Evolutionary conservation across 2,113 vertebrate species (phyloP).

Genomic region (Epinephelus moara): DNA sequence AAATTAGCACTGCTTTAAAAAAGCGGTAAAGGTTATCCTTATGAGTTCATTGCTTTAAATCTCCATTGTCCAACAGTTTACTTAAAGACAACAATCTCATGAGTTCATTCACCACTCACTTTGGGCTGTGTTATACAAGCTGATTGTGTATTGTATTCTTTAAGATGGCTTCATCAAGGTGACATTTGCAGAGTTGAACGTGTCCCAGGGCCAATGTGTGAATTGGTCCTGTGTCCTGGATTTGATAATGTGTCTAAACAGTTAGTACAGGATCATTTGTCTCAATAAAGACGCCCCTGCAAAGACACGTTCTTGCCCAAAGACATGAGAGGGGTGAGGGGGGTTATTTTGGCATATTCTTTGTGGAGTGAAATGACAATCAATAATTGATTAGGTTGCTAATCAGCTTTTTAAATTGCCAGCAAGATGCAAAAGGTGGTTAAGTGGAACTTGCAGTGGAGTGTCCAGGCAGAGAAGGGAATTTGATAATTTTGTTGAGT

Average conservation of each 20-base stretch:
- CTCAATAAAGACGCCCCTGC: slow-evolving; percentile 54
- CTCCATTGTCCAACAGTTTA: not conserved
- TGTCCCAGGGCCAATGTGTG: slow-evolving; percentile 42
- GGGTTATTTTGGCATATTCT: slow-evolving; percentile 49
- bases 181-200: slow-evolving; percentile 46
- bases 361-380: slow-evolving; percentile 51
- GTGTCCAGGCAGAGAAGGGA: slow-evolving; percentile 3
- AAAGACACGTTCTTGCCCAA: slow-evolving; percentile 35
- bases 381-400: slow-evolving; percentile 58
- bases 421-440: slow-evolving; percentile 27
- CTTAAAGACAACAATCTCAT: not conserved
- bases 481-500: slow-evolving; percentile 6
- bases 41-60: not conserved
- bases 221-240: slow-evolving; percentile 45
- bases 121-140: slow-evolving; percentile 8
- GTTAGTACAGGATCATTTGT: slow-evolving; percentile 58
- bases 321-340: slow-evolving; percentile 2
- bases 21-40: not conserved
- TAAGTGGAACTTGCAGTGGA: slow-evolving; percentile 29
- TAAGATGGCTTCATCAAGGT: slow-evolving; percentile 60
- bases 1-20: not conserved
- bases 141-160: slow-evolving; percentile 26
- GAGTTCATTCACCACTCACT: not conserved
- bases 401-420: slow-evolving; percentile 58
- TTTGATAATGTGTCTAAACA: slow-evolving; percentile 58